These are phyloP conservation scores for Heterotis niloticus DNA, from an alignment of 2,113 vertebrate species.

Conservation along the genomic window DNA sequence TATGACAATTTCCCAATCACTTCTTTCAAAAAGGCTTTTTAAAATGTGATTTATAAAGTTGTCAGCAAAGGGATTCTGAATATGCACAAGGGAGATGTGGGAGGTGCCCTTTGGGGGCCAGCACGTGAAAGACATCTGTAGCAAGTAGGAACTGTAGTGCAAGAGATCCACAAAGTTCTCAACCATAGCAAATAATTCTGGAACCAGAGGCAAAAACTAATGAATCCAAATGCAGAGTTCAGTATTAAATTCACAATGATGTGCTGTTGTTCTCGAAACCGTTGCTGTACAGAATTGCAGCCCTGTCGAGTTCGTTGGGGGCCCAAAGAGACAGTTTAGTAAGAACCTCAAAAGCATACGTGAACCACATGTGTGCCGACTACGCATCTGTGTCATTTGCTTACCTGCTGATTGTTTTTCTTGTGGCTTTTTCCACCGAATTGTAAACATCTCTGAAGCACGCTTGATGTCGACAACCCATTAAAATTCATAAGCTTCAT, in stretches of 20 bases:
- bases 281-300: not conserved
- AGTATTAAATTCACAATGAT: not conserved
- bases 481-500: slow-evolving; percentile 7
- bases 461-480: not conserved
- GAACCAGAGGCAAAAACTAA: not conserved
- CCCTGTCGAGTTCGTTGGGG: not conserved
- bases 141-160: too few species aligned
- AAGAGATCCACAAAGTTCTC: not conserved
- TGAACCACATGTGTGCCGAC: not conserved
- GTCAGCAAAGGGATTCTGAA: too few species aligned
- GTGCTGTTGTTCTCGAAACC: not conserved
- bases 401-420: not conserved
- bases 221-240: not conserved
- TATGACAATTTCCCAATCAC: too few species aligned
- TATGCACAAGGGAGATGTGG: too few species aligned
- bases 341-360: not conserved
- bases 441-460: slow-evolving; percentile 13
- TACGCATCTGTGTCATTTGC: not conserved
- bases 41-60: too few species aligned
- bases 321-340: not conserved
- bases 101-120: too few species aligned
- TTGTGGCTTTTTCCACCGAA: slow-evolving; percentile 7
- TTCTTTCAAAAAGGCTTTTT: too few species aligned
- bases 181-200: not conserved
- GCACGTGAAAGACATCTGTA: too few species aligned